Base-by-base conservation (phyloP, 92 coral and sea anemone genomes). In the Anthopleura xanthogrammica region DNA sequence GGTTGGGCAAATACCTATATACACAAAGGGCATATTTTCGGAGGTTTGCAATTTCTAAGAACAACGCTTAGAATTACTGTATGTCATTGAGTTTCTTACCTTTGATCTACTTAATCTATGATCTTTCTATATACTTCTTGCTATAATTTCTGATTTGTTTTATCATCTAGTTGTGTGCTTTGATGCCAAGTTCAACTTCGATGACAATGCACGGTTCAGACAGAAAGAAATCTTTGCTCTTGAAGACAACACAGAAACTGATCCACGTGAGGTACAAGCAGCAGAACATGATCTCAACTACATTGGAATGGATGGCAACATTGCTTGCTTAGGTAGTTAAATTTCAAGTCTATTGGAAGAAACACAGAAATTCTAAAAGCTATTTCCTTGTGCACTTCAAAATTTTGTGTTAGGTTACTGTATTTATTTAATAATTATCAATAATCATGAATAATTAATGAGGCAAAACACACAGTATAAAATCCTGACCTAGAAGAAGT, bases 171-270 rank as follows among this genome's bases (percentile, higher is more conserved):
- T 96, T 73, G 97, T 96, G 46, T 96, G 95, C 60, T 96, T 96
- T 86, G 99, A 96, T 80, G 99, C 99, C 76, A 96, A 96, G 92
- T 92, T 96, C 80, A 96, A 96, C 88, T 96, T 96, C 79, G 99
- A 96, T 78, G 99, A 96, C 92, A 90, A 90, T 76, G 98, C 99
- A 70, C 92, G 83, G 85, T 94, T 92, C 75, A 83, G 99, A 48
- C 99, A 96, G 43, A 60, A 84, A 84, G 99, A 90, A 23, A 88
- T 96, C 52, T 96, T 96, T 83, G 97, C 93, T 11, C 80, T 91
- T 86, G 99, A 94, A 48, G 99, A 96, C 70, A 85, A 90, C 50
- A 91, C 93, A n/a, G 99, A 96, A 80, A 96, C 91, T 62, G 94
- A 96, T 79, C 98, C 99, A 0, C 90, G 99, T 11, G 99, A 96